Conservation (phyloP, 2,113 vertebrate genomes). For the Propithecus coquereli region DNA sequence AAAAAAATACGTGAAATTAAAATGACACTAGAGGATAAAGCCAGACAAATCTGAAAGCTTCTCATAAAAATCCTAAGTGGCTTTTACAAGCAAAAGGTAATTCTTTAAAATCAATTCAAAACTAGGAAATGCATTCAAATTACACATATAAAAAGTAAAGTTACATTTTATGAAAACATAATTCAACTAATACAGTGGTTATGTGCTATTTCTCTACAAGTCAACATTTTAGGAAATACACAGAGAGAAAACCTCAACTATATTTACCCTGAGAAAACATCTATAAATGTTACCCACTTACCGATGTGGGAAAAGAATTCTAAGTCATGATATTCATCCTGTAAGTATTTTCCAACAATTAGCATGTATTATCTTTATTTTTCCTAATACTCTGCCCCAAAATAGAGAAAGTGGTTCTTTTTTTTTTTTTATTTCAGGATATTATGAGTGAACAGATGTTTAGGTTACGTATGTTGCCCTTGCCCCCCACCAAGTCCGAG, state of each 20-base stretch:
- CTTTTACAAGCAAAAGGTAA: slow-evolving; percentile 51
- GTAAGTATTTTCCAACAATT: not conserved
- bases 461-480: too few relatives aligned
- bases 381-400: not conserved
- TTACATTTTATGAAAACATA: slow-evolving; percentile 66
- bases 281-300: not conserved
- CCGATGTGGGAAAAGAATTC: not conserved
- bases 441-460: too few relatives aligned
- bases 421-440: too few relatives aligned
- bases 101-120: slow-evolving; percentile 48
- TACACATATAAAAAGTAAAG: slow-evolving; percentile 46
- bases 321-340: not conserved
- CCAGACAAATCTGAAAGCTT: slow-evolving; percentile 37
- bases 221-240: not conserved
- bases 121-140: slow-evolving; percentile 53
- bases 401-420: not conserved
- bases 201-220: not conserved
- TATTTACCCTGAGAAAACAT: not conserved
- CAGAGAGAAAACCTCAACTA: slow-evolving; percentile 9
- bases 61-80: slow-evolving; percentile 53
- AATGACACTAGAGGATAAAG: slow-evolving; percentile 41
- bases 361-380: slow-evolving; percentile 1
- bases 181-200: slow-evolving; percentile 48
- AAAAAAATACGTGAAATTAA: slow-evolving; percentile 44
- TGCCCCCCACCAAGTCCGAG: too few relatives aligned